These are phyloP conservation scores for Premnoplex brunnescens DNA, from an alignment of 2,797 vertebrate genomes.

Conservation along the genomic window DNA sequence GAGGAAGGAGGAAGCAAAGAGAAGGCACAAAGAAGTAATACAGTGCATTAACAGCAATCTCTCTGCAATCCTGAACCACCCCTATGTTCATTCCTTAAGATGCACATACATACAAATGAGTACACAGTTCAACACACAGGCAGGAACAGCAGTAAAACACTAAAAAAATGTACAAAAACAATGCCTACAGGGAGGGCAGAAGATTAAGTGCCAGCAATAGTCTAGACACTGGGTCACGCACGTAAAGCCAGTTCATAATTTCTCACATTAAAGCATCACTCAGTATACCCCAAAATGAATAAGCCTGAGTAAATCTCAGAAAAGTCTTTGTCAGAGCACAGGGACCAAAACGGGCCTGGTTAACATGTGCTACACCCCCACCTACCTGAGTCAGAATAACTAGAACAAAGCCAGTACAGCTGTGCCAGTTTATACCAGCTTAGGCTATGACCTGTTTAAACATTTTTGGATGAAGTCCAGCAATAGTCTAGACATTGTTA, in stretches of 20 bases:
- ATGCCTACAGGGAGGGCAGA: neutral
- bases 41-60: neutral
- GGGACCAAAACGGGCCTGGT: neutral
- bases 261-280: neutral
- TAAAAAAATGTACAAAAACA: neutral
- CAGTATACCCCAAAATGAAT: neutral
- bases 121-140: neutral
- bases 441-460: constrained; percentile 31
- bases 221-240: constrained; percentile 35
- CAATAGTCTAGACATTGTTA: constrained; percentile 47
- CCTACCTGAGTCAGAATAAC: constrained; percentile 11
- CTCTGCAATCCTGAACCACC: neutral
- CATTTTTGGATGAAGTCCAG: constrained; percentile 17
- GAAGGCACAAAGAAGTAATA: neutral
- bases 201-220: neutral
- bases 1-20: constrained; percentile 3
- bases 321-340: neutral
- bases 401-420: constrained; percentile 28
- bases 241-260: constrained; percentile 20
- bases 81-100: neutral
- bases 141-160: neutral
- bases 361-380: neutral
- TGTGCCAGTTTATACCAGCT: constrained; percentile 5
- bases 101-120: neutral
- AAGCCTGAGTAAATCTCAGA: neutral